These are phyloP conservation scores for Megalops atlanticus DNA, from an alignment of 2,113 vertebrate genomes.

Conservation along the genomic window DNA sequence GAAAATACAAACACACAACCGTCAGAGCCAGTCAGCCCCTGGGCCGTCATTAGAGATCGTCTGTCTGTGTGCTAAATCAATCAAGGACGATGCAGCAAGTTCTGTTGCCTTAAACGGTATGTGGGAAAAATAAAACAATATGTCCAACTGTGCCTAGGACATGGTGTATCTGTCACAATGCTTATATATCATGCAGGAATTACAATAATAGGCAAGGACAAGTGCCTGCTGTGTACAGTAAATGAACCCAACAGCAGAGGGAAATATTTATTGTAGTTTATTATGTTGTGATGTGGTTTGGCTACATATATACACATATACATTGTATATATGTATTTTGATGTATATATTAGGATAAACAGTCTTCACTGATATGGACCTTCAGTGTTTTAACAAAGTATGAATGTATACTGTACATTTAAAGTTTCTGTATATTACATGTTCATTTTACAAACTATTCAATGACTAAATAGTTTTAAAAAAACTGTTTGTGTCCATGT, in stretches of 20 bases:
- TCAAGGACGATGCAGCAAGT: not conserved
- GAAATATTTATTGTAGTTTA: not conserved
- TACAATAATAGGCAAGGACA: not conserved
- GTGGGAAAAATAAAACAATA: constrained; percentile 11
- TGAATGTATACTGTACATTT: too few relatives aligned
- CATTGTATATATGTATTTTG: too few relatives aligned
- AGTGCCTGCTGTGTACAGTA: not conserved
- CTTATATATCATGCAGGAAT: not conserved
- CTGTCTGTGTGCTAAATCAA: constrained; percentile 1
- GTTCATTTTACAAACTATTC: too few relatives aligned
- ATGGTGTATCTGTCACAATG: constrained; percentile 1
- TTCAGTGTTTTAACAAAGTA: too few relatives aligned
- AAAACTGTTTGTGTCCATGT: too few relatives aligned
- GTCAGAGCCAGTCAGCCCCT: not conserved
- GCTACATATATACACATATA: not conserved
- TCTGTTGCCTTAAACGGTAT: not conserved
- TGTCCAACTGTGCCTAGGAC: not conserved
- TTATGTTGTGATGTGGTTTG: too few relatives aligned
- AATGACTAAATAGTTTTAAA: too few relatives aligned
- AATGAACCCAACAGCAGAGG: not conserved
- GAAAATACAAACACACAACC: not conserved
- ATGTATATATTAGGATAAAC: too few relatives aligned
- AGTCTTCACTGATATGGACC: too few relatives aligned
- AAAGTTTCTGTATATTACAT: too few relatives aligned
- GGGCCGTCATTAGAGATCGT: not conserved